Conservation (phyloP, 2,797 vertebrate genomes). For the Xenopus petersii region DNA sequence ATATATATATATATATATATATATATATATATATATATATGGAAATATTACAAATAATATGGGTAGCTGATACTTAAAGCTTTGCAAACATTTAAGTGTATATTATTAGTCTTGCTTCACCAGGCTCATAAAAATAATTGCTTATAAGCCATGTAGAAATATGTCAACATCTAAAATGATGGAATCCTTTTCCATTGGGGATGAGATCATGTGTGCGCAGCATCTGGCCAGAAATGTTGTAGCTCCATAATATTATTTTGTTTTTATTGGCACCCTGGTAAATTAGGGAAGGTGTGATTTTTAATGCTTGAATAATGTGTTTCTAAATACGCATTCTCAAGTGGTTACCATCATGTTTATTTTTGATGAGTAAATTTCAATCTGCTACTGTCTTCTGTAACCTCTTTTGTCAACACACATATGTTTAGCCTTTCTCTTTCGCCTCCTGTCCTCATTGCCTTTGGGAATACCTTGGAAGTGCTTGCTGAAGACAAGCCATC, state of each 20-base stretch:
- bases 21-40: too few species aligned
- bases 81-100: too few species aligned
- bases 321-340: constrained; percentile 64
- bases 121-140: too few species aligned
- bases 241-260: background rate
- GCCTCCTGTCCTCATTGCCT: constrained; percentile 18
- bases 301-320: constrained; percentile 42
- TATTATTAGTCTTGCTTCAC: too few species aligned
- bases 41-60: too few species aligned
- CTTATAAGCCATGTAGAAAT: too few species aligned
- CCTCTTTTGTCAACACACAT: constrained; percentile 69
- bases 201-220: background rate
- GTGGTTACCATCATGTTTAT: constrained; percentile 60
- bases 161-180: too few species aligned
- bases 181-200: background rate
- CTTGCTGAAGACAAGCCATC: constrained; percentile 61
- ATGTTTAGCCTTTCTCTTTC: constrained; percentile 61
- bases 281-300: constrained; percentile 29
- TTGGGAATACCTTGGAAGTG: constrained; percentile 53
- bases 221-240: background rate
- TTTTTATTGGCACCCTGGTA: background rate
- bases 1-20: too few species aligned
- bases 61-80: too few species aligned
- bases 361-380: constrained; percentile 23
- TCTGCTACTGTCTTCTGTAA: constrained; percentile 57